Percentiles rank a stretch among this genome's conserved stretches.
Evolutionary conservation across 2,888 invertebrate genomes (phyloP).

Genomic region (Mesochorus sp.): DNA sequence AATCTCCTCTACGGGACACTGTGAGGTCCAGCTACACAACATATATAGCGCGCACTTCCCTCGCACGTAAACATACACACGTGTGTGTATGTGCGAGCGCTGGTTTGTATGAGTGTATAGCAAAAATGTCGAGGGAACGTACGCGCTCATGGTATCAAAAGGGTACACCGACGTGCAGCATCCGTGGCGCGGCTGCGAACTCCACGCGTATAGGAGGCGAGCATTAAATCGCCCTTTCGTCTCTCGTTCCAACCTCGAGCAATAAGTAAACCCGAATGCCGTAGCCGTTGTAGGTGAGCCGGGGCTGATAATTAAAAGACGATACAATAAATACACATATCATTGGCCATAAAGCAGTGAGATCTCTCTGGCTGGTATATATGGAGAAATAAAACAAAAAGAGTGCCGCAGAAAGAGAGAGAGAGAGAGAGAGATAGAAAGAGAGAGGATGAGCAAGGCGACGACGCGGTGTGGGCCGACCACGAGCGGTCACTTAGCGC

Average conservation of each 20-base stretch:
- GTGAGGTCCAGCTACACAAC: conserved; percentile 48
- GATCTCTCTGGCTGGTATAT: conserved; percentile 61
- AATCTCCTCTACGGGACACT: conserved; percentile 44
- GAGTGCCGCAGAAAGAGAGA: background rate
- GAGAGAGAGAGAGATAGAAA: background rate
- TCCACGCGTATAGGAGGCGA: conserved; percentile 61
- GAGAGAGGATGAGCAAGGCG: conserved; percentile 10
- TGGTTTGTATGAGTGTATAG: background rate
- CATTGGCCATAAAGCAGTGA: conserved; percentile 80
- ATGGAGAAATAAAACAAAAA: conserved; percentile 24
- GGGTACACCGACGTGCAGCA: conserved; percentile 60
- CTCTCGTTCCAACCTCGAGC: conserved; percentile 67
- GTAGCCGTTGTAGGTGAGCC: conserved; percentile 80
- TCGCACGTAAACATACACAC: background rate
- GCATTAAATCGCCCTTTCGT: conserved; percentile 72
- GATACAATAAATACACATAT: conserved; percentile 82
- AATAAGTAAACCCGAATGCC: conserved; percentile 80
- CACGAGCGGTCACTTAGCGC: conserved; percentile 67
- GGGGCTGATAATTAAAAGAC: conserved; percentile 82
- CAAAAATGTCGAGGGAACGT: conserved; percentile 51
- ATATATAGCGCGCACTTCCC: conserved; percentile 7
- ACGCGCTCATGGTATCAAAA: conserved; percentile 64
- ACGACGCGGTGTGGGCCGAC: conserved; percentile 73
- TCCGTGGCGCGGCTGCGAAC: conserved; percentile 45
- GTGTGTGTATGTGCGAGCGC: background rate